A percentile compares a stretch with the other conserved stretches of the same genome.
These are phyloP conservation scores for Tridacna gigas DNA, from an alignment of 2,888 invertebrate species.

Conservation along the genomic window DNA sequence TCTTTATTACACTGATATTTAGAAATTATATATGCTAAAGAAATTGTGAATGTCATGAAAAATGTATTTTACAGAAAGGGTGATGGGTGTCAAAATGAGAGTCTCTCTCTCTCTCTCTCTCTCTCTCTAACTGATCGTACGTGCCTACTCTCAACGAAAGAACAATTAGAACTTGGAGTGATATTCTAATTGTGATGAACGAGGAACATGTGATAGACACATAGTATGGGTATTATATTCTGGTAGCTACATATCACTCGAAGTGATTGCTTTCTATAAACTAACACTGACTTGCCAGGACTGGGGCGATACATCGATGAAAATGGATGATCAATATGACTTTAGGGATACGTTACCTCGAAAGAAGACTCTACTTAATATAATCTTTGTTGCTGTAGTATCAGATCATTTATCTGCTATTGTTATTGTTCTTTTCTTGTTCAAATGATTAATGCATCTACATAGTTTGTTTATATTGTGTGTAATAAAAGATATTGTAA, in stretches of 20 bases:
- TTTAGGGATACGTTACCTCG: too few relatives aligned
- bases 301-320: too few relatives aligned
- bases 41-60: constrained; percentile 23
- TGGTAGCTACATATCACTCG: constrained; percentile 13
- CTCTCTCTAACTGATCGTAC: too few relatives aligned
- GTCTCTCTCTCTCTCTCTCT: constrained; percentile 40
- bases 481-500: constrained; percentile 45
- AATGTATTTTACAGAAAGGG: constrained; percentile 41
- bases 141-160: constrained; percentile 25
- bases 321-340: too few relatives aligned
- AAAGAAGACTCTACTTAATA: too few relatives aligned
- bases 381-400: too few relatives aligned
- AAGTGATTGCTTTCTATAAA: constrained; percentile 35
- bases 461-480: constrained; percentile 41
- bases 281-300: too few relatives aligned
- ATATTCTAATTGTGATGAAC: constrained; percentile 40
- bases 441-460: constrained; percentile 42
- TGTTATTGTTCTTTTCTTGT: too few relatives aligned
- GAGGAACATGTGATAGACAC: constrained; percentile 31
- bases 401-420: too few relatives aligned
- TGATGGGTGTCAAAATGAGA: constrained; percentile 30
- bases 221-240: constrained; percentile 31
- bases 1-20: constrained; percentile 50
- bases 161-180: constrained; percentile 41
- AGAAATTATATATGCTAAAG: constrained; percentile 49